Evolutionary conservation across 2,113 vertebrate genomes (phyloP), one percentile per base, ranked within the genome.

Genomic region (Sarotherodon lohbergeri): DNA sequence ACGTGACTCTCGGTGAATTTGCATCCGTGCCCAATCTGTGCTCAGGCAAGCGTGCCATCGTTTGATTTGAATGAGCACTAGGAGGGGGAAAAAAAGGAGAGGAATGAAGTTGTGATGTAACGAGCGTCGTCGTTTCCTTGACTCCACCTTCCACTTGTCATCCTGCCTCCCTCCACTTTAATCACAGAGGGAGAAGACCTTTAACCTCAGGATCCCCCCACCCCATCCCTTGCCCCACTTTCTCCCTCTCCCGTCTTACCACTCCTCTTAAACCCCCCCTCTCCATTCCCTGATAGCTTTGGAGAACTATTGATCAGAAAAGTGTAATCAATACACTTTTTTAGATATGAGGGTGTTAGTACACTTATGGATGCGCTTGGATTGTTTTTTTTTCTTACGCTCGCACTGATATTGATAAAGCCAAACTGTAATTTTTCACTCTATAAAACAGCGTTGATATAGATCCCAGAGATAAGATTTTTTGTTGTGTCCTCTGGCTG

Each of bases 1-100:
- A 61, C 34, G 48, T 93, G 91, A 94, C 91, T 88, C 85, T n/a
- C 36, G 11, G 85, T 79, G 73, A 81, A 93, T 94, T 94, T 94
- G 93, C 93, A 94, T 95, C 80, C 39, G 32, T 85, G 82, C 52
- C 32, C 82, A 88, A 80, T 90, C 85, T 84, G 82, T 85, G 92
- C 80, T 82, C 90, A 66, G 71, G 78, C 76, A 14, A 85, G 90
- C 50, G 19, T 81, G 90, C 63, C 59, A n/a, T 84, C 85, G 83
- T 88, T 91, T 59, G 41, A 86, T 81, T 91, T 92, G 92, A 92
- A 88, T 92, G 91, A 79, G 89, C 91, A 80, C 66, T 36, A 85
- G 85, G 36, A 66, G 61, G 19, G 4, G 12, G 10, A 24, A 54
- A 46, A 22, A 22, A 7, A 13, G 22, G 22, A 22, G 22, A 22